phyloP scores from a whole-genome alignment of 1,140 invertebrate genomes.

The Myzus persicae region DNA sequence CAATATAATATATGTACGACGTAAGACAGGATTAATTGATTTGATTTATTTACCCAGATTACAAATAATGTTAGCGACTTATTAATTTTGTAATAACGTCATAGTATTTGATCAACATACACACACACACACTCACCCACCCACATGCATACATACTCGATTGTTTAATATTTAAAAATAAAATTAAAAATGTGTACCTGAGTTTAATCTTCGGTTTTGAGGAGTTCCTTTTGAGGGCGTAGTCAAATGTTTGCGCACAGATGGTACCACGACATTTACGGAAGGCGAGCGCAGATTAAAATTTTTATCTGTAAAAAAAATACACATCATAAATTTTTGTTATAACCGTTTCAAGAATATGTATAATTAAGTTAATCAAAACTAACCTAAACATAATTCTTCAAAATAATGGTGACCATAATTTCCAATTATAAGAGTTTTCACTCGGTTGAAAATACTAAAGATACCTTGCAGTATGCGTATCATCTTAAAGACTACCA shows the following conservation, averaged over 20 bases:
- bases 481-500: constrained; percentile 45
- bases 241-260: neutral
- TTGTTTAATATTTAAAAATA: too few relatives aligned
- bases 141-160: too few relatives aligned
- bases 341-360: neutral
- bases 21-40: neutral
- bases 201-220: constrained; percentile 34
- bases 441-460: constrained; percentile 35
- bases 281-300: neutral
- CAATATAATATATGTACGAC: neutral
- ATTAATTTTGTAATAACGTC: neutral
- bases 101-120: neutral
- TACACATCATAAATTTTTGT: neutral
- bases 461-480: constrained; percentile 36
- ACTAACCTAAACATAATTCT: constrained; percentile 31
- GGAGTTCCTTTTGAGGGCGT: constrained; percentile 34
- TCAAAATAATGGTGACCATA: neutral
- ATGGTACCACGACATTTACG: neutral
- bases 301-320: constrained; percentile 46
- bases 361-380: neutral
- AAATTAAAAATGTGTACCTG: constrained; percentile 18
- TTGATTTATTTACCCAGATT: neutral
- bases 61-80: neutral
- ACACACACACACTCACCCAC: too few relatives aligned
- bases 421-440: neutral